Evolutionary conservation across 37 sponge, comb jelly and placozoan species (phyloP), one percentile per base, ranked within the genome.

Genomic region (Axinella damicornis): DNA sequence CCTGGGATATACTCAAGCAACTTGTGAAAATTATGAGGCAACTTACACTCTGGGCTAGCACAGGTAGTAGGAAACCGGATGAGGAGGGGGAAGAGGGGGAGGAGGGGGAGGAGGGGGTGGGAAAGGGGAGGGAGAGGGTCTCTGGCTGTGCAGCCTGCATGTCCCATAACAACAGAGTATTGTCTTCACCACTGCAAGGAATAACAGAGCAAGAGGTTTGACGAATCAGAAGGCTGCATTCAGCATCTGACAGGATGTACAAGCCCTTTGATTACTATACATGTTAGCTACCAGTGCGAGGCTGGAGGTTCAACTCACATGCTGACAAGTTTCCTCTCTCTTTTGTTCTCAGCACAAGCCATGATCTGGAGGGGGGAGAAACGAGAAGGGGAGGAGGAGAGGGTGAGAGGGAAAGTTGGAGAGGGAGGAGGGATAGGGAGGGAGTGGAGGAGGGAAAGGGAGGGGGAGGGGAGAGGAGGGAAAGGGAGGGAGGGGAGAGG

Each of bases 1-100:
- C n/a, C n/a, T n/a, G n/a, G n/a, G n/a, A n/a, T n/a, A n/a, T n/a
- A n/a, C n/a, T n/a, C n/a, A n/a, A n/a, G n/a, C n/a, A n/a, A n/a
- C n/a, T n/a, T n/a, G n/a, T n/a, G n/a, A n/a, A n/a, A n/a, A n/a
- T n/a, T n/a, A n/a, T n/a, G n/a, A n/a, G n/a, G n/a, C n/a, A n/a
- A n/a, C 87, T 62, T 72, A 86, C 87, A 79, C 73, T 79, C 31
- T 63, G 79, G 1, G 87, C 30, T 13, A 86, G 71, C 27, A 64
- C 27, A 33, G 87, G 80, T 2, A 86, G 80, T 25, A 71, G 57
- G 4, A 70, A 54, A 0, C 83, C 83, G 17, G 30, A 11, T 0
- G 28, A 5, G 11, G 17, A 40, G 56, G n/a, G 54, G 31, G 12
- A 53, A 41, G 32, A 0, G 20, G 27, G 12, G 73, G 32, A 56